Percentiles rank a stretch among this genome's conserved stretches.
Conservation (phyloP, 2,113 vertebrate species). For the Mixornis gularis region DNA sequence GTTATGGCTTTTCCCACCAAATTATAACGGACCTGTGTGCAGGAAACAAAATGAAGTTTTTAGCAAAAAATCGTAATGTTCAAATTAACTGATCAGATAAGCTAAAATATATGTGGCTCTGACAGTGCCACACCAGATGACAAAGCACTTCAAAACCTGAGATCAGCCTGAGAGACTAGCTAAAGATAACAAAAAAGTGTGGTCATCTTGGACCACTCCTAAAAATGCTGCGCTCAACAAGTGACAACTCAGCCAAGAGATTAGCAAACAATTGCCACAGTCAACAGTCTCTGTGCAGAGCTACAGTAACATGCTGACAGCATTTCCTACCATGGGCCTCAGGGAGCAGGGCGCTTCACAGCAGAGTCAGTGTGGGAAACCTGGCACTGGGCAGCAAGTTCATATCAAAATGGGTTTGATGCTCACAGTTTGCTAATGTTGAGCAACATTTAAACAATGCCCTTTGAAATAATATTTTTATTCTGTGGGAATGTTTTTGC, state of each 20-base stretch:
- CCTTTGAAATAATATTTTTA: neutral
- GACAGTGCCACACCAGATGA: neutral
- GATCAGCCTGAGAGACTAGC: neutral
- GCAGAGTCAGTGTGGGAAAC: neutral
- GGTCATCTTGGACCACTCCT: neutral
- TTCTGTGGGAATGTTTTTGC: neutral
- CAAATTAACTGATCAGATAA: neutral
- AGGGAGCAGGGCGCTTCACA: neutral
- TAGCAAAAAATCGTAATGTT: fast-evolving
- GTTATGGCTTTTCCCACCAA: neutral
- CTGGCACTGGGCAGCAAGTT: neutral
- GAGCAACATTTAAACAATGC: neutral
- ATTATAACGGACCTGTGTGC: neutral
- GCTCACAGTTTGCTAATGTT: neutral
- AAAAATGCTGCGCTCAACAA: constrained; percentile 21
- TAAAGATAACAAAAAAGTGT: neutral
- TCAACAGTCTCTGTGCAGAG: neutral
- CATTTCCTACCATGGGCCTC: neutral
- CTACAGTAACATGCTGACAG: neutral
- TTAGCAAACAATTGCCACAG: constrained; percentile 15
- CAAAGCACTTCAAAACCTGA: constrained; percentile 4
- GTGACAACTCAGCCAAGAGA: neutral
- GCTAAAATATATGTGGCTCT: neutral
- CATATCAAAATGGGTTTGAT: neutral
- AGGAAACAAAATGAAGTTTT: neutral